These are phyloP conservation scores for Threskiornis aethiopicus DNA, from an alignment of 2,797 vertebrate species.

Conservation along the genomic window DNA sequence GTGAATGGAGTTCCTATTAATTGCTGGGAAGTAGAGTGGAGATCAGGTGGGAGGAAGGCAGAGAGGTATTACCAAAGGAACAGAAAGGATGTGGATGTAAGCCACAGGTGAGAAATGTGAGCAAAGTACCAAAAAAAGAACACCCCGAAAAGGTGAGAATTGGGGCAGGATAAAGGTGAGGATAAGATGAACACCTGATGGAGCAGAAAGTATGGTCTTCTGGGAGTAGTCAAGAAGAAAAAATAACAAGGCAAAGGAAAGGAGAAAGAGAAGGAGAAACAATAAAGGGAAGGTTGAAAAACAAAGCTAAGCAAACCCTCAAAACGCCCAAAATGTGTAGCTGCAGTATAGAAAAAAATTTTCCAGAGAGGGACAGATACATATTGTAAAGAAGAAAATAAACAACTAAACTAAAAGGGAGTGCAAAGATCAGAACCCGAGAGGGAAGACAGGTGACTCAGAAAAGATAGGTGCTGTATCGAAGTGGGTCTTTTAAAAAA, in stretches of 20 bases:
- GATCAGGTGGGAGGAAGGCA: background rate
- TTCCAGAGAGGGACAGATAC: background rate
- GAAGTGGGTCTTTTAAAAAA: background rate
- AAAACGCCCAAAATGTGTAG: background rate
- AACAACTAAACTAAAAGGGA: background rate
- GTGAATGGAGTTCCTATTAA: background rate
- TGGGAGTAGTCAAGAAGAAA: background rate
- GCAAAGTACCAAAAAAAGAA: background rate
- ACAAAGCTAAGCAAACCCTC: background rate
- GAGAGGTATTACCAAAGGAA: background rate
- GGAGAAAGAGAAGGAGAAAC: background rate
- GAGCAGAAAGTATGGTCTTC: background rate
- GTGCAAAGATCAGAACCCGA: background rate
- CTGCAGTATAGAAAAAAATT: background rate
- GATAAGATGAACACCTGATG: background rate
- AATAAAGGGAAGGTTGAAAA: background rate
- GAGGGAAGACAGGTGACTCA: background rate
- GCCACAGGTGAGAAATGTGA: background rate
- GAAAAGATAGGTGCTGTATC: background rate
- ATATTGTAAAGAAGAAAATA: background rate
- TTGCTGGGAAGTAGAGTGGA: background rate
- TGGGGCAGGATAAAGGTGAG: background rate
- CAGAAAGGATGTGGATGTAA: background rate
- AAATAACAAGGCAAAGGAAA: background rate
- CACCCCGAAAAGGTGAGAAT: background rate